phyloP scores from a whole-genome alignment of 2,888 invertebrate genomes.

The Serripes groenlandicus region DNA sequence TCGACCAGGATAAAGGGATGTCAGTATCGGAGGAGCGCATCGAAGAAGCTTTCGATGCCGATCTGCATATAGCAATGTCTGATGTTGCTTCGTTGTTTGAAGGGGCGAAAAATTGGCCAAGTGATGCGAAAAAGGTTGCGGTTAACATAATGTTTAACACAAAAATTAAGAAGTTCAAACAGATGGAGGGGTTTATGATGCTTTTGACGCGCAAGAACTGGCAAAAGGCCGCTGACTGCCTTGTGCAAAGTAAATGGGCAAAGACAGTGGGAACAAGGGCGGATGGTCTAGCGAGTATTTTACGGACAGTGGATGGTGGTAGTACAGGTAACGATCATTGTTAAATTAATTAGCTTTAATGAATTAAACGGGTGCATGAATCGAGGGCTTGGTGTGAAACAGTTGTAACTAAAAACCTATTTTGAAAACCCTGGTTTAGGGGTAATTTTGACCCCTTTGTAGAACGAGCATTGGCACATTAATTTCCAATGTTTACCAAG shows the following conservation, averaged over 20 bases:
- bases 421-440: too few species aligned
- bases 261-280: not conserved
- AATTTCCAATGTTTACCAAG: too few species aligned
- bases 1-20: not conserved
- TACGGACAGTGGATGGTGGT: too few species aligned
- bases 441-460: too few species aligned
- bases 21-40: not conserved
- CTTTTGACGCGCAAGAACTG: not conserved
- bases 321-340: too few species aligned
- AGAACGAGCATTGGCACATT: too few species aligned
- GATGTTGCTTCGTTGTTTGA: not conserved
- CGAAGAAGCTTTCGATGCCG: conserved; percentile 2
- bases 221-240: not conserved
- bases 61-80: not conserved
- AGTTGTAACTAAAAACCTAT: too few species aligned
- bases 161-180: not conserved
- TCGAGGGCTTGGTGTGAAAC: too few species aligned
- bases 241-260: not conserved
- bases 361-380: too few species aligned
- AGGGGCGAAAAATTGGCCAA: conserved; percentile 7
- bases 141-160: conserved; percentile 35
- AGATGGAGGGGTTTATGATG: not conserved
- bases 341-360: too few species aligned
- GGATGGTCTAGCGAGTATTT: not conserved
- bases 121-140: conserved; percentile 18